Evolutionary conservation across 2,888 invertebrate species (phyloP).

Genomic region (Tinea semifulvella): DNA sequence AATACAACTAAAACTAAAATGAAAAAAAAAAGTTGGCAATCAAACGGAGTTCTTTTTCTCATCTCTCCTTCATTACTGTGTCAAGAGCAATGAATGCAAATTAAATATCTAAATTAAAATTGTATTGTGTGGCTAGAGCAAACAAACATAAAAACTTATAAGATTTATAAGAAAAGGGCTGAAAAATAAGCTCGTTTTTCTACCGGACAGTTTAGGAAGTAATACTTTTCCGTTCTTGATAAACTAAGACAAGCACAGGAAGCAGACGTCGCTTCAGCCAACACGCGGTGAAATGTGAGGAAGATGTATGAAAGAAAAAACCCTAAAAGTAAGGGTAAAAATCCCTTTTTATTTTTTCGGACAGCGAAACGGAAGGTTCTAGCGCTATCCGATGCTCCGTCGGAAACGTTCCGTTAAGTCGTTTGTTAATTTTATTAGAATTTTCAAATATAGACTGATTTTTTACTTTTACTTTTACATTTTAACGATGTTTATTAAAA

Average conservation of each 20-base stretch:
- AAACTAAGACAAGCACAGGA: conserved; percentile 55
- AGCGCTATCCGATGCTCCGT: conserved; percentile 21
- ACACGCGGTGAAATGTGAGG: conserved; percentile 36
- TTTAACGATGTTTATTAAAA: too few species aligned
- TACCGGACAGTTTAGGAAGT: conserved; percentile 48
- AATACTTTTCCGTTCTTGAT: conserved; percentile 50
- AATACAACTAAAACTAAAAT: too few species aligned
- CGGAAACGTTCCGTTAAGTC: conserved; percentile 37
- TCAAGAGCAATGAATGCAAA: too few species aligned
- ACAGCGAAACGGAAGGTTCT: conserved; percentile 27
- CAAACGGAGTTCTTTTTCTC: too few species aligned
- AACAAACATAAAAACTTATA: too few species aligned
- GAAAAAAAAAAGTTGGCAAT: too few species aligned
- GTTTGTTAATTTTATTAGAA: conserved; percentile 37
- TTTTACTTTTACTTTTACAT: too few species aligned
- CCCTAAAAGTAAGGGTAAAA: conserved; percentile 25
- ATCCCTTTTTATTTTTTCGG: conserved; percentile 25
- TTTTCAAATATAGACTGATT: too few species aligned
- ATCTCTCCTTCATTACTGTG: too few species aligned
- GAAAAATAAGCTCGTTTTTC: conserved; percentile 20
- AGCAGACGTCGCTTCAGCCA: conserved; percentile 37
- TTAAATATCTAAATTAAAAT: too few species aligned
- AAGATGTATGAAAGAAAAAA: conserved; percentile 45
- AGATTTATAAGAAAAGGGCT: background rate
- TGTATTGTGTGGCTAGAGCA: too few species aligned